Percentiles rank a stretch among this genome's conserved stretches.
Evolutionary conservation across 2,113 vertebrate species (phyloP).

Genomic region (Percopsis transmontana): DNA sequence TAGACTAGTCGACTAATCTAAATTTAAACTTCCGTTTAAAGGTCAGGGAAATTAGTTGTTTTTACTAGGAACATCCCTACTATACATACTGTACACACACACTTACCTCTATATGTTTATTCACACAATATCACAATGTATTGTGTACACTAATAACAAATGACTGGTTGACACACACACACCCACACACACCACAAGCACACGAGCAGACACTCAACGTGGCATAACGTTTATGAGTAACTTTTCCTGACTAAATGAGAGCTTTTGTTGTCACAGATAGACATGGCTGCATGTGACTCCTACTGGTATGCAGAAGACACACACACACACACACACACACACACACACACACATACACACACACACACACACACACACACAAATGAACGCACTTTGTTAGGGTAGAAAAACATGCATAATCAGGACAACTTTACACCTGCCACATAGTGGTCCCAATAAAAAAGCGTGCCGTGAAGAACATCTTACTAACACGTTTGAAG

Average conservation of each 20-base stretch:
- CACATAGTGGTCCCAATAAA: too few relatives aligned
- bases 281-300: conserved; percentile 50
- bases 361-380: neutral
- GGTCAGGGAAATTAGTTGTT: too few relatives aligned
- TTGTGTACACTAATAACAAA: neutral
- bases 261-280: conserved; percentile 52
- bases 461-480: too few relatives aligned
- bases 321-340: conserved; percentile 7
- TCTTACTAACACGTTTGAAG: too few relatives aligned
- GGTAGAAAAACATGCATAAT: too few relatives aligned
- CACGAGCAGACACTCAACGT: conserved; percentile 1
- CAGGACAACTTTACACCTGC: too few relatives aligned
- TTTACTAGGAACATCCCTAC: too few relatives aligned
- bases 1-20: too few relatives aligned
- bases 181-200: conserved; percentile 4
- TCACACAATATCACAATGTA: neutral
- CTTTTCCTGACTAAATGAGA: conserved; percentile 45
- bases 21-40: too few relatives aligned
- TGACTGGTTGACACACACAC: neutral
- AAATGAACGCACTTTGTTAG: neutral
- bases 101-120: too few relatives aligned
- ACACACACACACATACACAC: conserved; percentile 1
- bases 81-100: too few relatives aligned
- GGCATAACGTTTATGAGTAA: conserved; percentile 29
- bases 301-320: conserved; percentile 39